These are phyloP conservation scores for Dendrolimus houi DNA, from an alignment of 2,888 invertebrate species.

Conservation along the genomic window DNA sequence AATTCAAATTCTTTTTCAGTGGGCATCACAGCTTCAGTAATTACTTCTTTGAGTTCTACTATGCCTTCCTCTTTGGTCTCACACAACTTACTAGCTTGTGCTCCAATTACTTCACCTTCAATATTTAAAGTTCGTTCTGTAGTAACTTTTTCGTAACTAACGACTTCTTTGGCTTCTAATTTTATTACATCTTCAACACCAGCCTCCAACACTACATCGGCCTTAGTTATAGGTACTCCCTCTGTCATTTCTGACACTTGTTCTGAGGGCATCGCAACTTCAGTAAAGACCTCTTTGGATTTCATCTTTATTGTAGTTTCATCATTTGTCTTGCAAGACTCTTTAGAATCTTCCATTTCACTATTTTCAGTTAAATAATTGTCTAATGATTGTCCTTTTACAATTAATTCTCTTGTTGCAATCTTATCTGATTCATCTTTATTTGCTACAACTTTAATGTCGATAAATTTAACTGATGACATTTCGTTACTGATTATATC, in stretches of 20 bases:
- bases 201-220: background rate
- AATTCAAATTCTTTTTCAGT: background rate
- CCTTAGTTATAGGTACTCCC: background rate
- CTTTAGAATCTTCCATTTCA: slow-evolving; percentile 4
- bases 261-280: background rate
- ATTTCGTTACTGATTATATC: no score
- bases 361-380: slow-evolving; percentile 4
- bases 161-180: no score
- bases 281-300: background rate
- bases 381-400: background rate
- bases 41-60: no score
- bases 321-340: background rate
- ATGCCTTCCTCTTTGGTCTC: no score
- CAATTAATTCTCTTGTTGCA: background rate
- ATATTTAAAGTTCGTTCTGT: no score
- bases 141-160: no score
- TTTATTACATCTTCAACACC: no score
- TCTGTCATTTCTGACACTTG: no score
- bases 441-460: no score
- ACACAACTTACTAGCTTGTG: no score
- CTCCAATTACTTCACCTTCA: no score
- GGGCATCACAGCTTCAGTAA: background rate
- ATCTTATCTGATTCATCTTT: background rate
- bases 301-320: background rate
- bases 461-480: no score